Percentiles rank a stretch among this genome's conserved stretches.
phyloP scores from a whole-genome alignment of 2,888 invertebrate species.

The Drosophila melanosoma region DNA sequence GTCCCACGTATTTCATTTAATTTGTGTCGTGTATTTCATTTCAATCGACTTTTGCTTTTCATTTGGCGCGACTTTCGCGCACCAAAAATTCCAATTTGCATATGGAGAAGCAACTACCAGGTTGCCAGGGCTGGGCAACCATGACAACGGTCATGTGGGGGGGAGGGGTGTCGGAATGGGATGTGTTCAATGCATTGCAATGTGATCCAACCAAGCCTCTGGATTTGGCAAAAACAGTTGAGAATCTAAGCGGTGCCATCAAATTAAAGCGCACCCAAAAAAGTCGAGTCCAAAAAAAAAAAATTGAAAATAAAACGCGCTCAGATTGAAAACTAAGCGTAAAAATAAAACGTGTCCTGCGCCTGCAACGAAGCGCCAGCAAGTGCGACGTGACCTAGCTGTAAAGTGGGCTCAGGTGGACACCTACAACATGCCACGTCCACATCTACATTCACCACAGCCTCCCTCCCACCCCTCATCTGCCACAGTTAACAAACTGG shows the following conservation, averaged over 20 bases:
- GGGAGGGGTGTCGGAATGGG: no score
- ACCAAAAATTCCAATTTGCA: conserved; percentile 65
- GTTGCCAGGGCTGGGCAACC: conserved; percentile 23
- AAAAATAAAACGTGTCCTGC: conserved; percentile 67
- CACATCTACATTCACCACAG: neutral
- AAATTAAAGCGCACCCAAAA: conserved; percentile 66
- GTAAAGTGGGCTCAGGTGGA: conserved; percentile 44
- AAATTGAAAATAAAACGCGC: conserved; percentile 77
- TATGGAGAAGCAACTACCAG: conserved; percentile 32
- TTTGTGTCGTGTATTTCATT: conserved; percentile 77
- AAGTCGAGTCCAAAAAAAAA: conserved; percentile 45
- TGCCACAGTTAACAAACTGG: conserved; percentile 2
- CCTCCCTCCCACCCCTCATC: neutral
- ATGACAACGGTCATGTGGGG: conserved; percentile 11
- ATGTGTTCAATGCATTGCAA: neutral
- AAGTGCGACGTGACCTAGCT: conserved; percentile 48
- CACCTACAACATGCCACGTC: conserved; percentile 3
- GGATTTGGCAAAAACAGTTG: neutral
- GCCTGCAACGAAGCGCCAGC: conserved; percentile 9
- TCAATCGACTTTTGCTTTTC: conserved; percentile 74
- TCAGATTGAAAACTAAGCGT: conserved; percentile 75
- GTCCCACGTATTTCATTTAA: conserved; percentile 79
- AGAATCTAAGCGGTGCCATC: conserved; percentile 58
- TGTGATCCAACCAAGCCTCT: neutral
- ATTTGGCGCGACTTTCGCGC: conserved; percentile 72